These are phyloP conservation scores for Petaurus breviceps DNA, from an alignment of 2,113 vertebrate species.

Conservation along the genomic window DNA sequence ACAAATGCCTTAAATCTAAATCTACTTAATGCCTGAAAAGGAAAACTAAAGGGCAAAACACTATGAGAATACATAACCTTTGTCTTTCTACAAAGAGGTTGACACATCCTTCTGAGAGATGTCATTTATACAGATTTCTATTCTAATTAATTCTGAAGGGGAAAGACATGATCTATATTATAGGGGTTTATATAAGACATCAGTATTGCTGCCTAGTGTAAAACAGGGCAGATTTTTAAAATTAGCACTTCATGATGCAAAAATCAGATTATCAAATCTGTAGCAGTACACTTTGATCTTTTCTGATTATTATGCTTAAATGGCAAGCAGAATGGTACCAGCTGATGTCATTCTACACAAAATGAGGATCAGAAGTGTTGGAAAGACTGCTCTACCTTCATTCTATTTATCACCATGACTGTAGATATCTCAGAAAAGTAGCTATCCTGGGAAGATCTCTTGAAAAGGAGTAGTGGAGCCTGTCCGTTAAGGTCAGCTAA, in stretches of 20 bases:
- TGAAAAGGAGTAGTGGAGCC: conserved; percentile 1
- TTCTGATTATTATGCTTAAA: conserved; percentile 60
- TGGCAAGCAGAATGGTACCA: conserved; percentile 42
- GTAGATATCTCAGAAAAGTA: conserved; percentile 44
- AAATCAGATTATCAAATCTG: conserved; percentile 65
- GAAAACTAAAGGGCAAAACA: conserved; percentile 64
- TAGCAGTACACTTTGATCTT: conserved; percentile 52
- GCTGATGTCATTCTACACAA: background rate
- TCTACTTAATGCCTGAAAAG: conserved; percentile 55
- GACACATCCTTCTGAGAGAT: conserved; percentile 71
- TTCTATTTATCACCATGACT: background rate
- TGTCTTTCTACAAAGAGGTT: conserved; percentile 74
- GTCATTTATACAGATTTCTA: conserved; percentile 70
- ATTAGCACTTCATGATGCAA: conserved; percentile 68
- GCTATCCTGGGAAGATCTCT: conserved; percentile 39
- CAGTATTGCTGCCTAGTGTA: conserved; percentile 50
- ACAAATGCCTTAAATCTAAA: conserved; percentile 23
- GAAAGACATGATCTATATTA: conserved; percentile 65
- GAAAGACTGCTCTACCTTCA: background rate
- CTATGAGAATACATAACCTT: conserved; percentile 59
- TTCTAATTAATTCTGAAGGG: conserved; percentile 69
- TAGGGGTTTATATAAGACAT: conserved; percentile 70
- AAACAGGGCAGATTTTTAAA: conserved; percentile 69
- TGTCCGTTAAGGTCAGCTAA: conserved; percentile 32
- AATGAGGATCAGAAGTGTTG: background rate